Evolutionary conservation across 2,888 invertebrate species (phyloP).

Genomic region (Mythimna albipuncta): DNA sequence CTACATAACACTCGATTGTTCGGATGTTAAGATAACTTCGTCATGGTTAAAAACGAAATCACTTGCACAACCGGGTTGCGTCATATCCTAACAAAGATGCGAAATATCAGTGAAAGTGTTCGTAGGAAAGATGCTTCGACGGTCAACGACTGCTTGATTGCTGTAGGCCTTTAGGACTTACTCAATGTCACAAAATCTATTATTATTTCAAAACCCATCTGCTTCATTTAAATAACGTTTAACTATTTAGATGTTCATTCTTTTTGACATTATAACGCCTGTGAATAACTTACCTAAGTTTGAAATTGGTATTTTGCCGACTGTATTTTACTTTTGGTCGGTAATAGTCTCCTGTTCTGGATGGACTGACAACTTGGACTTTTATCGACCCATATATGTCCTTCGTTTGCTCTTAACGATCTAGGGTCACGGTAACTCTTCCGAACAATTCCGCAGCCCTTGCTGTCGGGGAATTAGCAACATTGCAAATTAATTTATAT

Average conservation of each 20-base stretch:
- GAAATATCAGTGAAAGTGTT: slow-evolving; percentile 85
- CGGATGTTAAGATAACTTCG: slow-evolving; percentile 42
- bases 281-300: background rate
- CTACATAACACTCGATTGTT: slow-evolving; percentile 32
- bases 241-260: background rate
- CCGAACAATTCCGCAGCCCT: too few species aligned
- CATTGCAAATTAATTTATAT: slow-evolving; percentile 67
- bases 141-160: slow-evolving; percentile 69
- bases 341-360: too few species aligned
- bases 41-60: slow-evolving; percentile 74
- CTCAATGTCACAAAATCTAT: slow-evolving; percentile 23
- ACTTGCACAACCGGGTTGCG: slow-evolving; percentile 75
- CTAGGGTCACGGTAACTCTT: too few species aligned
- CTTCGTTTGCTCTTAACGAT: too few species aligned
- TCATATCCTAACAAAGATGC: slow-evolving; percentile 75
- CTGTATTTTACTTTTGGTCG: background rate
- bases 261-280: too few species aligned
- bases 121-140: slow-evolving; percentile 70
- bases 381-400: too few species aligned
- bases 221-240: background rate
- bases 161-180: slow-evolving; percentile 20
- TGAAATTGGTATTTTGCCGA: background rate
- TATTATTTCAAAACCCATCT: slow-evolving; percentile 13
- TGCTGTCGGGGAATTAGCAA: slow-evolving; percentile 9
- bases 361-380: too few species aligned